phyloP scores from a whole-genome alignment of 2,797 vertebrate species.

The Masticophis lateralis region DNA sequence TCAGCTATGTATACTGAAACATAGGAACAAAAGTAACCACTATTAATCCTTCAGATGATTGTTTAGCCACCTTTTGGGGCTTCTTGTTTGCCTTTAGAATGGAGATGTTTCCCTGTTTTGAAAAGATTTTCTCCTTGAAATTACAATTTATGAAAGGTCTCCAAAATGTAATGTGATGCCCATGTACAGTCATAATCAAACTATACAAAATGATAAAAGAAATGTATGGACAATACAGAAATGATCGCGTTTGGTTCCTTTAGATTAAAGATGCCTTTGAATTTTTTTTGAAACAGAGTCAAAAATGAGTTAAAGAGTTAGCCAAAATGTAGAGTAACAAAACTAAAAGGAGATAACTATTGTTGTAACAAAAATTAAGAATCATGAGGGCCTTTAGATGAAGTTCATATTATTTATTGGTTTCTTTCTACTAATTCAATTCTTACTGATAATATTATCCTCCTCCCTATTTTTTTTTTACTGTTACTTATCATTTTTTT shows the following conservation, averaged over 20 bases:
- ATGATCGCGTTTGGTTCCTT: neutral
- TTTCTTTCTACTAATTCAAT: slow-evolving; percentile 20
- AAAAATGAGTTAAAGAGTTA: slow-evolving; percentile 9
- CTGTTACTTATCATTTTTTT: slow-evolving; percentile 31
- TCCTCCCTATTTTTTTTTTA: neutral
- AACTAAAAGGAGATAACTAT: neutral
- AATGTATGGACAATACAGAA: neutral
- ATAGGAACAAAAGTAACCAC: neutral
- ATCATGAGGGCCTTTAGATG: neutral
- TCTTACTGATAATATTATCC: neutral
- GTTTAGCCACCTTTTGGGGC: neutral
- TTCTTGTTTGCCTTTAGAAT: neutral
- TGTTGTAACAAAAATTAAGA: slow-evolving; percentile 15
- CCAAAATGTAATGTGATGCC: neutral
- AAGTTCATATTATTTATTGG: slow-evolving; percentile 14
- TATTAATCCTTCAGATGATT: neutral
- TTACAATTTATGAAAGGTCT: neutral
- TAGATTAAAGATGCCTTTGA: neutral
- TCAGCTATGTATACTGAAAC: neutral
- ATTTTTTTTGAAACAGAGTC: slow-evolving; percentile 21
- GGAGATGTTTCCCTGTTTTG: neutral
- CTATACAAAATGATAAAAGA: neutral
- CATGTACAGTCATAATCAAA: neutral
- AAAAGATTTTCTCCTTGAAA: neutral
- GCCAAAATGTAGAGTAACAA: neutral